Evolutionary conservation across 2,797 vertebrate genomes (phyloP), one percentile per base, ranked within the genome.

Genomic region (Lepilemur ruficaudatus): DNA sequence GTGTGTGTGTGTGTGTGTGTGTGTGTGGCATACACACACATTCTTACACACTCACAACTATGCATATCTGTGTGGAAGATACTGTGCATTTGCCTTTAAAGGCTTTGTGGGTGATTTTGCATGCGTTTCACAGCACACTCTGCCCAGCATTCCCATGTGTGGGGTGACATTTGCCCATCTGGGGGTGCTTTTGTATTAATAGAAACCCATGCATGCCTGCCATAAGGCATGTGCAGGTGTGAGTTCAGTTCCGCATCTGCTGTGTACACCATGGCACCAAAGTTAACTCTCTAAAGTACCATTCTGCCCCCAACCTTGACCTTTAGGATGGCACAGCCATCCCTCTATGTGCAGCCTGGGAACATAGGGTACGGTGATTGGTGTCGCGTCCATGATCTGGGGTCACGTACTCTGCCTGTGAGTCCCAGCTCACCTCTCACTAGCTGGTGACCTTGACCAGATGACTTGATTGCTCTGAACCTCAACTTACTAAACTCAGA

Each of bases 301-400:
- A 14, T 1, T 43, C 22, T 30, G 46, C 38, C 23, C 32, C 28
- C 59, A 22, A 43, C 55, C 41, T 52, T 28, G 20, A 30, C n/a
- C 23, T 17, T 76, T 48, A 6, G 50, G n/a, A 59, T 1, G 1
- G 25, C 25, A 67, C 9, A 2, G 30, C 38, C 1, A 1, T 75
- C 67, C 22, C 3, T 38, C 43, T 7, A 20, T 0, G 0, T 30
- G 17, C 1, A 17, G 55, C 52, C 72, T 14, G 5, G 65, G 20
- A 48, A 32, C 46, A 46, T 10, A n/a, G 65, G 9, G 15, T 22
- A 4, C 59, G 0, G 28, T 1, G 11, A 28, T 84, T 4, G 38
- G 69, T 13, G 20, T 2, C 5, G 38, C 38, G 38, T 38, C 38
- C 15, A 5, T 18, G 28, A 69, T 20, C 72, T 69, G n/a, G 25